Conservation (phyloP, 2,113 vertebrate genomes). For the Puffinus mauretanicus region DNA sequence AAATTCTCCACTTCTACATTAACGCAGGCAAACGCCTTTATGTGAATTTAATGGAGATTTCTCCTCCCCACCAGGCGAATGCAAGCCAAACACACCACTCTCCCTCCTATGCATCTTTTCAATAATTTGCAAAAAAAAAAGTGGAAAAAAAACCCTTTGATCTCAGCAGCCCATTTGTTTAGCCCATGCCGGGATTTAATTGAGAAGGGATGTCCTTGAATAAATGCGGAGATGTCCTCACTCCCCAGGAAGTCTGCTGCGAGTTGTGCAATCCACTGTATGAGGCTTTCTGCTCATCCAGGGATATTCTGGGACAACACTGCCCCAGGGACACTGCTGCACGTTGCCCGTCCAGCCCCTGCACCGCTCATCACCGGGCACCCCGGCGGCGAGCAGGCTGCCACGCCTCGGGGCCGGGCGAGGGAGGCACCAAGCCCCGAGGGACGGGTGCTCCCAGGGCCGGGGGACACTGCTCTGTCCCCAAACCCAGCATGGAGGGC, state of each 20-base stretch:
- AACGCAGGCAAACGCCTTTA: not conserved
- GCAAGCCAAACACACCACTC: not conserved
- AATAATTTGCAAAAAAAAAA: not conserved
- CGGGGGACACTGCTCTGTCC: not conserved
- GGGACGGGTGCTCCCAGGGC: no score
- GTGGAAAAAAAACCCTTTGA: not conserved
- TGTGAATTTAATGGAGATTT: not conserved
- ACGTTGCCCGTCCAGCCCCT: not conserved
- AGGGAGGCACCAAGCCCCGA: fast-evolving
- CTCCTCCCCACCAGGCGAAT: not conserved
- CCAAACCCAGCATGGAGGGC: fast-evolving
- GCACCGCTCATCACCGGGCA: fast-evolving
- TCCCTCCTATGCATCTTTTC: not conserved
- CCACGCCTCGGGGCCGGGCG: fast-evolving
- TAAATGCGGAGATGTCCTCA: not conserved
- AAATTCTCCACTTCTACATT: not conserved
- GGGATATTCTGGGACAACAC: not conserved
- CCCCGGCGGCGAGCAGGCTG: fast-evolving
- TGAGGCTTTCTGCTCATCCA: not conserved
- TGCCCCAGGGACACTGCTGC: not conserved
- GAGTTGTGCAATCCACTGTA: not conserved
- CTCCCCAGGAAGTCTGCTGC: not conserved
- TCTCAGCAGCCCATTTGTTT: conserved; percentile 35
- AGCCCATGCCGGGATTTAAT: conserved; percentile 31
- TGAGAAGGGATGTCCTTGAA: conserved; percentile 48